Percentiles rank a stretch among this genome's conserved stretches.
phyloP scores from a whole-genome alignment of 2,888 invertebrate species.

The Perizoma flavofasciatum region DNA sequence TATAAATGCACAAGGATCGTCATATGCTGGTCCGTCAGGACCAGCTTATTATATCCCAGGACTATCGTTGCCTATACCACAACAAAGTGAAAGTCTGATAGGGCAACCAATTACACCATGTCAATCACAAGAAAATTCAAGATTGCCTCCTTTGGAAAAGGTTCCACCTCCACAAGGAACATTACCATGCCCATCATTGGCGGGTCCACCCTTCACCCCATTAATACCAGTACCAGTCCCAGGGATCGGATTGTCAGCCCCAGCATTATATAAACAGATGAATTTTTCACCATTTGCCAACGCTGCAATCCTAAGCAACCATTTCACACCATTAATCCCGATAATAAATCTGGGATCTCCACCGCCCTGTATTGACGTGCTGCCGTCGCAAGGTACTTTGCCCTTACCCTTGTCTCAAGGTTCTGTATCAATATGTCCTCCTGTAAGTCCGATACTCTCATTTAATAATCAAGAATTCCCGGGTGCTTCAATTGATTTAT shows the following conservation, averaged over 20 bases:
- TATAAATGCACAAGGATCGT: not conserved
- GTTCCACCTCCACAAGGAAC: constrained; percentile 10
- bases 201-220: constrained; percentile 1
- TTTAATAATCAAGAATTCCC: constrained; percentile 2
- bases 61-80: not conserved
- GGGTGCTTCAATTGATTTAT: not conserved
- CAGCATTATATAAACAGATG: not conserved
- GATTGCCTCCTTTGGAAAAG: constrained; percentile 4
- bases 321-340: constrained; percentile 17
- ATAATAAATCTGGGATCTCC: constrained; percentile 1
- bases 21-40: not conserved
- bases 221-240: not conserved
- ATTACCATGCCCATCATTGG: not conserved
- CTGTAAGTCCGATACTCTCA: constrained; percentile 2
- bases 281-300: constrained; percentile 1
- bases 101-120: not conserved
- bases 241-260: not conserved
- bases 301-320: not conserved
- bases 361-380: constrained; percentile 3
- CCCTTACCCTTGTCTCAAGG: constrained; percentile 3
- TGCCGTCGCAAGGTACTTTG: constrained; percentile 3
- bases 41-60: not conserved
- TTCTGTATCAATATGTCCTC: constrained; percentile 1
- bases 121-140: constrained; percentile 8
- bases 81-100: constrained; percentile 3